Conservation (phyloP, 2,113 vertebrate species). For the Oryzias javanicus region DNA sequence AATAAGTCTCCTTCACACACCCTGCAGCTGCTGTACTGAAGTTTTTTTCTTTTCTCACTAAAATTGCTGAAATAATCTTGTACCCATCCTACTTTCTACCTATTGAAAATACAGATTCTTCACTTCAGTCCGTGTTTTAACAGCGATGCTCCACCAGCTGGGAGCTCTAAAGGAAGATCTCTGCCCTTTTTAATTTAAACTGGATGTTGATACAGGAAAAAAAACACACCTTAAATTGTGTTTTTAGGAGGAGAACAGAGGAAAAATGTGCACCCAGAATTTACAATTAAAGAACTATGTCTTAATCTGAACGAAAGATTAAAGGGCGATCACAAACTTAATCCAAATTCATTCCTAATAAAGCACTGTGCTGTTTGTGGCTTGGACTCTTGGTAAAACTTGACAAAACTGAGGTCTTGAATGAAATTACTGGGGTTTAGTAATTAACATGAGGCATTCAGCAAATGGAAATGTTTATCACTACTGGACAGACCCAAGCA, state of each 20-base stretch:
- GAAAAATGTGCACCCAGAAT: background rate
- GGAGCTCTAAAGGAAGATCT: too few relatives aligned
- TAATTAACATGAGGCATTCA: conserved; percentile 36
- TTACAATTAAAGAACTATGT: background rate
- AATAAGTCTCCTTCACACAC: too few relatives aligned
- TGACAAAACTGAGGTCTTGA: conserved; percentile 14
- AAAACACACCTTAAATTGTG: background rate
- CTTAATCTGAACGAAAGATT: background rate
- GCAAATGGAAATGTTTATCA: conserved; percentile 22
- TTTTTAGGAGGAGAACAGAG: background rate
- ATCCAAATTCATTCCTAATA: background rate
- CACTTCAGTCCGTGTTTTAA: too few relatives aligned
- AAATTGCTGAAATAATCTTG: too few relatives aligned
- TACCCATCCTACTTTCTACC: too few relatives aligned
- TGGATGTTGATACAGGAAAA: background rate
- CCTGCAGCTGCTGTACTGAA: too few relatives aligned
- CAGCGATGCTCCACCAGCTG: too few relatives aligned
- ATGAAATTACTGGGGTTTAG: conserved; percentile 19
- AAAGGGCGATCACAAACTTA: background rate
- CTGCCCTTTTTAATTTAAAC: background rate
- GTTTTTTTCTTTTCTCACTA: too few relatives aligned
- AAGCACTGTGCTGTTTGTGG: background rate
- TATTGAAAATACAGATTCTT: too few relatives aligned
- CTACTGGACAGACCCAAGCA: conserved; percentile 10
- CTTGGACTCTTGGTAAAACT: conserved; percentile 11